These are phyloP conservation scores for Apis mellifera DNA, from an alignment of 1,140 invertebrate species.

Conservation along the genomic window DNA sequence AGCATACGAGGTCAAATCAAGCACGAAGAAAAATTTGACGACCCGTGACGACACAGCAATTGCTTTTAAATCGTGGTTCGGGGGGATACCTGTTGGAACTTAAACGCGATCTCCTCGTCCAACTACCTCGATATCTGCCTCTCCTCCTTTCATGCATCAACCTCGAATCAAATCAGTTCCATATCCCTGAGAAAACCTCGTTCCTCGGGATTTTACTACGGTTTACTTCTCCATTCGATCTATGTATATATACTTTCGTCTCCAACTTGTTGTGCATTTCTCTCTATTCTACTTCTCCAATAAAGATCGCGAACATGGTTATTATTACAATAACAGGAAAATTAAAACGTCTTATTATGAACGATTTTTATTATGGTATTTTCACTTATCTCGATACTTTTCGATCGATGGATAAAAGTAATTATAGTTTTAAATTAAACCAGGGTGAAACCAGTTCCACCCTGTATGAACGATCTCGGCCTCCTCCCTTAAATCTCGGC, in stretches of 20 bases:
- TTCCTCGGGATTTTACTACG: conserved; percentile 5
- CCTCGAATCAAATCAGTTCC: conserved; percentile 29
- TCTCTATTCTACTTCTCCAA: too few species aligned
- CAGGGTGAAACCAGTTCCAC: too few species aligned
- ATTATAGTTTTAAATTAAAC: too few species aligned
- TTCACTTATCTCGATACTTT: too few species aligned
- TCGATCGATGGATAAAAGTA: too few species aligned
- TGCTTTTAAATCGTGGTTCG: conserved; percentile 58
- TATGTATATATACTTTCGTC: conserved; percentile 34
- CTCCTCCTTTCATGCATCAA: conserved; percentile 11
- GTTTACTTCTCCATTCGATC: conserved; percentile 21
- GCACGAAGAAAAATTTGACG: conserved; percentile 10
- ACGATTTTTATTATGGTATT: too few species aligned
- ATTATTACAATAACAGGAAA: too few species aligned
- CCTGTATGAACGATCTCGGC: not conserved
- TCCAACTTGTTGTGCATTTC: conserved; percentile 12
- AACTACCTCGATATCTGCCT: not conserved
- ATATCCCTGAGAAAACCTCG: conserved; percentile 19
- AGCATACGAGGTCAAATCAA: conserved; percentile 1
- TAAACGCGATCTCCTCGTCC: conserved; percentile 27
- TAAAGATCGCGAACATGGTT: too few species aligned
- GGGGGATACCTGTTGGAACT: conserved; percentile 61
- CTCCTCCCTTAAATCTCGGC: not conserved
- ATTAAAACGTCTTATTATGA: too few species aligned
- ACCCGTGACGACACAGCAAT: conserved; percentile 51